Conservation (phyloP, 2,888 invertebrate genomes). For the Ormyrus thymus region DNA sequence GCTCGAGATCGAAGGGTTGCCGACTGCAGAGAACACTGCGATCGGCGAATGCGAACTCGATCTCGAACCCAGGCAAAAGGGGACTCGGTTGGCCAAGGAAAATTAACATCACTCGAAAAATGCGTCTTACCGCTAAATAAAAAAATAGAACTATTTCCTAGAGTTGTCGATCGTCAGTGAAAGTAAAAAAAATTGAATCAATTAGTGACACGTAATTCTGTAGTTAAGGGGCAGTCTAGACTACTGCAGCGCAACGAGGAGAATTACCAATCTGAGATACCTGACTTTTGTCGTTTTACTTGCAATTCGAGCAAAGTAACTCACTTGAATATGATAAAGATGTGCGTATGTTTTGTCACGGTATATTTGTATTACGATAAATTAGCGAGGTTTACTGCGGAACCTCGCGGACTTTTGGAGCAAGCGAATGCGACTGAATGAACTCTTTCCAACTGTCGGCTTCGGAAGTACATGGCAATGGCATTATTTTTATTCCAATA, state of each 20-base stretch:
- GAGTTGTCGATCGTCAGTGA: conserved; percentile 58
- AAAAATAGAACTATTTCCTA: conserved; percentile 17
- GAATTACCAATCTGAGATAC: conserved; percentile 29
- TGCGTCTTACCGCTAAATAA: conserved; percentile 19
- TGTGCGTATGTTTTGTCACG: conserved; percentile 33
- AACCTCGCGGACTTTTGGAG: conserved; percentile 3
- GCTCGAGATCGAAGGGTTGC: not conserved
- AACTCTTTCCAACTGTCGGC: conserved; percentile 23
- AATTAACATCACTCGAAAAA: conserved; percentile 15
- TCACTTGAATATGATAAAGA: conserved; percentile 28
- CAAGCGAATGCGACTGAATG: conserved; percentile 1
- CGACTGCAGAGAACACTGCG: not conserved
- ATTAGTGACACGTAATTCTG: conserved; percentile 34
- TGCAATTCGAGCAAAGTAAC: conserved; percentile 26
- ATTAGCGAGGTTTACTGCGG: conserved; percentile 3
- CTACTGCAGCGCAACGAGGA: not conserved
- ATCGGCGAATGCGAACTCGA: not conserved
- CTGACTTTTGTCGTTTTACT: conserved; percentile 40
- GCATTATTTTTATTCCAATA: conserved; percentile 12
- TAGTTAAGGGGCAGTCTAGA: conserved; percentile 27
- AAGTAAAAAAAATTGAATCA: conserved; percentile 58
- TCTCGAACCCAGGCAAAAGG: not conserved
- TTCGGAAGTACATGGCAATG: conserved; percentile 18
- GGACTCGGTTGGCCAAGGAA: conserved; percentile 1
- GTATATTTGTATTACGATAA: conserved; percentile 30